These are phyloP conservation scores for Fregetta grallaria DNA, from an alignment of 2,113 vertebrate species.

Conservation along the genomic window DNA sequence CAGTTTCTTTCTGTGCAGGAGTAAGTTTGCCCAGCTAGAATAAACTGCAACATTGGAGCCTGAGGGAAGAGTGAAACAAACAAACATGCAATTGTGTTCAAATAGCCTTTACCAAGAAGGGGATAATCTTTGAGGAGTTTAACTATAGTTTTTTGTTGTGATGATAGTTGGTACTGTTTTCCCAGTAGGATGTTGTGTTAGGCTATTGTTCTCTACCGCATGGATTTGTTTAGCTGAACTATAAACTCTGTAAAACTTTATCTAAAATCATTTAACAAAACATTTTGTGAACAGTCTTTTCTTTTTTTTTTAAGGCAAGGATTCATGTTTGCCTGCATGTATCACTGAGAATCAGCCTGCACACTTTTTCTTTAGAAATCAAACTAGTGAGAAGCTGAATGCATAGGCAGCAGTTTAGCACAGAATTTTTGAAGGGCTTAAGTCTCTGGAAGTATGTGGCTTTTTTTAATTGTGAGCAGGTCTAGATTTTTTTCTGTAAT, in stretches of 20 bases:
- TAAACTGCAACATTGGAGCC: neutral
- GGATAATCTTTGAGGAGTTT: constrained; percentile 2
- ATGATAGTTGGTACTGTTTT: neutral
- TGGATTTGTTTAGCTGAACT: neutral
- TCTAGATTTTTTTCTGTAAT: neutral
- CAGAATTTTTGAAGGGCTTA: neutral
- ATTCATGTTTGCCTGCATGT: neutral
- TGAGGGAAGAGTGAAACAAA: neutral
- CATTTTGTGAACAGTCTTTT: neutral
- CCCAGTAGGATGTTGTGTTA: neutral
- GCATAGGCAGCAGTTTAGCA: neutral
- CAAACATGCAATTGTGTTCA: neutral
- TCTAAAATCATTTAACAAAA: neutral
- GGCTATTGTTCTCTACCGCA: neutral
- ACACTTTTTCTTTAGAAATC: neutral
- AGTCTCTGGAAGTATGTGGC: neutral
- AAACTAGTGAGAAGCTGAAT: neutral
- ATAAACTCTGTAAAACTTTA: neutral
- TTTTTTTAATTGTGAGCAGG: neutral
- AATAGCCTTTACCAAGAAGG: neutral
- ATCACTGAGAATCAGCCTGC: neutral
- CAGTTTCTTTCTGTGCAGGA: neutral
- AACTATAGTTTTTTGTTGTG: neutral
- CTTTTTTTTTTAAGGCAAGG: neutral
- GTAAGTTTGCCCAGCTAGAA: neutral